Conservation (phyloP, 2,888 invertebrate species). For the Erebia palarica region DNA sequence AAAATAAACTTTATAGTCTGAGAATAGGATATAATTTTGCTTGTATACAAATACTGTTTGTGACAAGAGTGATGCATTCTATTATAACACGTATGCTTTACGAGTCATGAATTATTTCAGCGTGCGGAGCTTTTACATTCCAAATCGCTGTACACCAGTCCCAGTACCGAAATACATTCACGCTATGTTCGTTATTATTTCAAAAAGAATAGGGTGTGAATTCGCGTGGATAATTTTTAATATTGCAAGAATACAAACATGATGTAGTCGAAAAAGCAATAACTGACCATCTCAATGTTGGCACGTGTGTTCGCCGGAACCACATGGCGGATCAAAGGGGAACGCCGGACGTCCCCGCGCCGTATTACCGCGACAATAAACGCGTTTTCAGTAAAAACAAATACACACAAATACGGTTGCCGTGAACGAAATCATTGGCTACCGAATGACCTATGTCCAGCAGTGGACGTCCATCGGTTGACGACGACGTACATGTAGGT, state of each 20-base stretch:
- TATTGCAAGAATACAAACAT: neutral
- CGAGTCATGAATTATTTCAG: neutral
- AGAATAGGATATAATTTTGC: conserved; percentile 3
- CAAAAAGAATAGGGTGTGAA: neutral
- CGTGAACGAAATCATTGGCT: neutral
- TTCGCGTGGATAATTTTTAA: conserved; percentile 10
- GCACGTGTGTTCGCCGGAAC: conserved; percentile 46
- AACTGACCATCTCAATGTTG: conserved; percentile 43
- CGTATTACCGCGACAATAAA: conserved; percentile 34
- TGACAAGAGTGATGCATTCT: neutral
- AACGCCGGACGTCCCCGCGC: conserved; percentile 36
- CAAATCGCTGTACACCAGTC: neutral
- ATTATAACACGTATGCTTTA: conserved; percentile 11
- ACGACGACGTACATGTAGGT: no score
- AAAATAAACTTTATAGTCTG: neutral
- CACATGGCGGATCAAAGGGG: conserved; percentile 49
- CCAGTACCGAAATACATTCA: neutral
- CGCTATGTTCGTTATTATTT: neutral
- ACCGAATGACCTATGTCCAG: no score
- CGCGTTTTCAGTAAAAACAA: conserved; percentile 29
- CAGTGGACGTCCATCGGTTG: no score
- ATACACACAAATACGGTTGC: conserved; percentile 11
- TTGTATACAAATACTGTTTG: neutral
- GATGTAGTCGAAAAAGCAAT: conserved; percentile 41
- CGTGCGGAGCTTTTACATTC: conserved; percentile 10